These are phyloP conservation scores for Myotis findleyi DNA, from an alignment of 2,797 vertebrate genomes.

Conservation along the genomic window DNA sequence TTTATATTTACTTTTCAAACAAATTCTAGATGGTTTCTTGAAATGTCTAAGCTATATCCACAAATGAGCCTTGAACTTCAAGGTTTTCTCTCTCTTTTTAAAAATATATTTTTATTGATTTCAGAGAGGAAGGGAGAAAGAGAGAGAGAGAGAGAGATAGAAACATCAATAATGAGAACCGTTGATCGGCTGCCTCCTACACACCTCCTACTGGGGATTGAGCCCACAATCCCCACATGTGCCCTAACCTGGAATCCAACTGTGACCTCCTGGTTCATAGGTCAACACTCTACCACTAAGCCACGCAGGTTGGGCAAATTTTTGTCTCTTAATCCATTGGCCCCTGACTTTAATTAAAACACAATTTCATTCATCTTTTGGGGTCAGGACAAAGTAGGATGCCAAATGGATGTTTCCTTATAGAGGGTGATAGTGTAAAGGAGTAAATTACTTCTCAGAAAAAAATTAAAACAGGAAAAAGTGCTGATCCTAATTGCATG, in stretches of 20 bases:
- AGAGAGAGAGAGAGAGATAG: too few species aligned
- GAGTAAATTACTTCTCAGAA: neutral
- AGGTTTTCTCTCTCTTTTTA: neutral
- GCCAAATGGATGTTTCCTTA: neutral
- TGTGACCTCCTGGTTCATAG: too few species aligned
- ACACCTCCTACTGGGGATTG: too few species aligned
- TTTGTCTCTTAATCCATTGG: conserved; percentile 12
- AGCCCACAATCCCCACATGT: too few species aligned
- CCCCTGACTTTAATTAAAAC: conserved; percentile 15
- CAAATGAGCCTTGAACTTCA: neutral
- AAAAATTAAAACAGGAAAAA: neutral
- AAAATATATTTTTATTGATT: too few species aligned
- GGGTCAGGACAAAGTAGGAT: neutral
- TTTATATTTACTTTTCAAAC: conserved; percentile 32
- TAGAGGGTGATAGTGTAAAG: neutral
- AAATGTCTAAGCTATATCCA: conserved; percentile 39
- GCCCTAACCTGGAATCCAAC: too few species aligned
- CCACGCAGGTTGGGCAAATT: too few species aligned
- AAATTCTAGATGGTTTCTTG: conserved; percentile 47
- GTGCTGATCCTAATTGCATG: neutral
- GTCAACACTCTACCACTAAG: too few species aligned
- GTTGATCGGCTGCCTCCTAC: too few species aligned
- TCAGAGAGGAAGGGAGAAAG: too few species aligned
- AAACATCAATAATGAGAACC: too few species aligned
- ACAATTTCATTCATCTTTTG: conserved; percentile 1